Base-by-base conservation (phyloP, 2,888 invertebrate species). In the Octodonta nipae region DNA sequence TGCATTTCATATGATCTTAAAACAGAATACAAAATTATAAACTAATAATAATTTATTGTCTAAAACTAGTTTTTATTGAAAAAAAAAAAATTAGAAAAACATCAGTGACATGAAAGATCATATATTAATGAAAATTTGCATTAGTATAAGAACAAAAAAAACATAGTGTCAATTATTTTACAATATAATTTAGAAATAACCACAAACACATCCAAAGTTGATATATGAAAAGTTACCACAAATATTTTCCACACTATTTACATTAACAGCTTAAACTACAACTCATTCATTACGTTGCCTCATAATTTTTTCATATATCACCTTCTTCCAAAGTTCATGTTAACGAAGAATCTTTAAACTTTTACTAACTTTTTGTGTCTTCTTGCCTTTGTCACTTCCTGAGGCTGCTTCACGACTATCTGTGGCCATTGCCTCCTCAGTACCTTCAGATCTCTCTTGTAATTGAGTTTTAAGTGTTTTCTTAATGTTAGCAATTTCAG, bases 401-500 rank as follows among this genome's bases (percentile, higher is more conserved):
- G 69, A 63, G 8, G 66, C 63, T 8, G 73, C 68, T 48, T 78
- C 77, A 28, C 78, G 67, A 39, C 73, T 73, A 33, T 80, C 85
- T 4, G 78, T 77, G 12, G 82, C 73, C 58, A 86, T 84, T 10
- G 79, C 76, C 52, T 91, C 89, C 45, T 89, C 88, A n/a, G 75
- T 76, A 47, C 87, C 88, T 45, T 75, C 73, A 6, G 70, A 64
- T 51, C 64, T 60, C 20, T 66, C 65, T 33, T 65, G 71, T 8
- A 70, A 58, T 55, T 85, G 88, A 13, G 78, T 75, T 58, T 88
- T 87, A 20, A 92, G 64, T 1, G 82, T 80, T 63, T 89, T 91
- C 65, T 88, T 91, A 49, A 92, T 80, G 58, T 79, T 84, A 7
- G 74, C 56, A 54, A 89, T 89, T 72, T 92, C 87, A 58, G 77